These are phyloP conservation scores for Cremastobaeus sp. DNA, from an alignment of 2,888 invertebrate species.

Conservation along the genomic window DNA sequence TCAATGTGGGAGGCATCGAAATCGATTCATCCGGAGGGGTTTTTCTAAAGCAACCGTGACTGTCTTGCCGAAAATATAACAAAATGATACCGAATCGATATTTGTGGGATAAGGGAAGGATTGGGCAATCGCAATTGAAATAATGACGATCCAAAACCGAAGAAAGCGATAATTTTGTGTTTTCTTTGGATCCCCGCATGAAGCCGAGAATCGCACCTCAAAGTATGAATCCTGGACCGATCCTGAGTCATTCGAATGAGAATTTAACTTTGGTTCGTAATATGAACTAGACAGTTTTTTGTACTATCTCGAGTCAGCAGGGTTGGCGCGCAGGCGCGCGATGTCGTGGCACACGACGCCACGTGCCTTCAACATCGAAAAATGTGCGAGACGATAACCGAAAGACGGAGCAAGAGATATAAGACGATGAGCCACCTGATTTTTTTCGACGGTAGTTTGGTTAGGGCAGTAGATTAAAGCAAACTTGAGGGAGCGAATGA, in stretches of 20 bases:
- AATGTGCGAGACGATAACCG: slow-evolving; percentile 44
- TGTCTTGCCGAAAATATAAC: too few species aligned
- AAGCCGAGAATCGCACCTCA: too few species aligned
- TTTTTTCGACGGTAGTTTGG: slow-evolving; percentile 75
- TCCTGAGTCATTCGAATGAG: slow-evolving; percentile 6
- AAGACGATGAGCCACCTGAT: slow-evolving; percentile 69
- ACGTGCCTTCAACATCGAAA: slow-evolving; percentile 54
- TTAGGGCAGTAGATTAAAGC: slow-evolving; percentile 76
- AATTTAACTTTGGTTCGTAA: slow-evolving; percentile 25
- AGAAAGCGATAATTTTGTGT: too few species aligned
- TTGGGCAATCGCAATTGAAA: too few species aligned
- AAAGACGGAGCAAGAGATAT: slow-evolving; percentile 51
- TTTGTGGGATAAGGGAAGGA: too few species aligned
- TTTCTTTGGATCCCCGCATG: too few species aligned
- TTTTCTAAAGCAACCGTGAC: too few species aligned
- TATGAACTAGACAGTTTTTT: slow-evolving; percentile 54
- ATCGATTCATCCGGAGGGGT: too few species aligned
- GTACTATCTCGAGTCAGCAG: slow-evolving; percentile 23
- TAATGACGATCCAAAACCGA: too few species aligned
- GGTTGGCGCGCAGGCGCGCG: slow-evolving; percentile 40
- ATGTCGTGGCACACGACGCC: slow-evolving; percentile 55
- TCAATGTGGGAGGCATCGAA: slow-evolving; percentile 9
- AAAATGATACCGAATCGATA: too few species aligned
- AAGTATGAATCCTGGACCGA: background rate
- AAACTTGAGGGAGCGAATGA: slow-evolving; percentile 68